These are phyloP conservation scores for Caenorhabditis drosophilae DNA, from an alignment of 2,888 invertebrate species.

Conservation along the genomic window DNA sequence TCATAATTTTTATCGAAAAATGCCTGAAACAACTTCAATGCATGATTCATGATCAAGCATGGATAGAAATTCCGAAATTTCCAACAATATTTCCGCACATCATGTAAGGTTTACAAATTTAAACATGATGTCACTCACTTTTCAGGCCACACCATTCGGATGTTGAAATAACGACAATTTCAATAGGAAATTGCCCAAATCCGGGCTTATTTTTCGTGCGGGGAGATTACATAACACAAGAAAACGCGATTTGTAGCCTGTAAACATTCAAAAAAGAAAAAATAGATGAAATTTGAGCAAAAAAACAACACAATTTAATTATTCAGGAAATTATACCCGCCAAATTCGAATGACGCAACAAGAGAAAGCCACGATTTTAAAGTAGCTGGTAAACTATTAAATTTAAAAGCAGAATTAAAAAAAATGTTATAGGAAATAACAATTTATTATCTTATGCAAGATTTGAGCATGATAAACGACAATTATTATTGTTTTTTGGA, in stretches of 20 bases:
- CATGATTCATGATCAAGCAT: conserved; percentile 30
- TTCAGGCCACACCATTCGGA: conserved; percentile 43
- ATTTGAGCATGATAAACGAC: conserved; percentile 52
- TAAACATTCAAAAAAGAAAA: conserved; percentile 2
- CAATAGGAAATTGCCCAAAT: conserved; percentile 51
- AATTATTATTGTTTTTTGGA: conserved; percentile 45
- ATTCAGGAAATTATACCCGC: conserved; percentile 33
- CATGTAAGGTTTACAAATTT: conserved; percentile 7
- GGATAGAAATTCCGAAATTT: conserved; percentile 15
- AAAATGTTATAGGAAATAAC: too few relatives aligned
- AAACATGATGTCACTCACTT: neutral
- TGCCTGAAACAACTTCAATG: conserved; percentile 2
- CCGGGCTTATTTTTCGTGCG: conserved; percentile 49
- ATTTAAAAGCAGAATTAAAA: too few relatives aligned
- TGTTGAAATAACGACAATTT: conserved; percentile 26
- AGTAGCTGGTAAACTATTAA: too few relatives aligned
- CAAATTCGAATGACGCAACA: conserved; percentile 8
- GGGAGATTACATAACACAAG: conserved; percentile 45
- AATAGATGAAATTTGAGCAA: neutral
- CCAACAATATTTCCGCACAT: conserved; percentile 9
- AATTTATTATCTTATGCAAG: conserved; percentile 39
- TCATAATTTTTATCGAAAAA: conserved; percentile 7
- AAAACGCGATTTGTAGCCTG: conserved; percentile 43
- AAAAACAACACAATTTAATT: too few relatives aligned
- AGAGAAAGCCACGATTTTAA: conserved; percentile 20